Base-by-base conservation (phyloP, 2,797 vertebrate genomes). In the Octomys mimax region DNA sequence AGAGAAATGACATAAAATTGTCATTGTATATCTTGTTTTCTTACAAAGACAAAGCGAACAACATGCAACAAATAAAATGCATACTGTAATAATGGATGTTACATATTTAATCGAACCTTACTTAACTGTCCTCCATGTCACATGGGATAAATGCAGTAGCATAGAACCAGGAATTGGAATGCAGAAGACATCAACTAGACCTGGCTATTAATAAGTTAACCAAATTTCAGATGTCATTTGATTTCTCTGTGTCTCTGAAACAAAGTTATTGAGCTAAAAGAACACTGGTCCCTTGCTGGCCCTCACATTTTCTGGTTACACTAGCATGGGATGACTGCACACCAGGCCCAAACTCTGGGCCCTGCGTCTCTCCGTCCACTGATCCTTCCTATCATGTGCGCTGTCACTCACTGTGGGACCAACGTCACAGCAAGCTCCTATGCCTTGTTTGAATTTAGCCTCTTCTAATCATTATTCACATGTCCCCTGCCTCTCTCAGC, bases 261-360 rank as follows among this genome's bases (percentile, higher is more conserved):
- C 68, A 78, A 95, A 82, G 61, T 77, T 79, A 87, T 1, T 87
- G 86, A 36, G 42, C 64, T 61, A 85, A 84, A 86, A 92, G 61
- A 79, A 93, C 26, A 79, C 2, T 18, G 39, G 28, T 49, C 54
- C 46, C 86, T 95, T 92, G 75, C 78, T 66, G 73, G 71, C n/a
- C 87, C 94, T 94, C 89, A 87, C 89, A 80, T 77, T 46, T 81
- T 87, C 54, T 91, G 95, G 62, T 94, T 94, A 22, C 57, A 36
- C 59, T 39, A 96, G 49, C 57, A 59, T 59, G 73, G 73, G 78
- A 68, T 93, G 71, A 95, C 77, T 64, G 90, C 85, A 77, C 96
- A 94, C 42, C 84, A 80, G 79, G n/a, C 91, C 95, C 52, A 87
- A 86, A 85, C 39, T 49, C 61, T 91, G 89, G 96, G 77, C 71